A percentile compares a stretch with the other conserved stretches of the same genome.
Evolutionary conservation across 2,888 invertebrate genomes (phyloP).

Genomic region (Drosophila cracens): DNA sequence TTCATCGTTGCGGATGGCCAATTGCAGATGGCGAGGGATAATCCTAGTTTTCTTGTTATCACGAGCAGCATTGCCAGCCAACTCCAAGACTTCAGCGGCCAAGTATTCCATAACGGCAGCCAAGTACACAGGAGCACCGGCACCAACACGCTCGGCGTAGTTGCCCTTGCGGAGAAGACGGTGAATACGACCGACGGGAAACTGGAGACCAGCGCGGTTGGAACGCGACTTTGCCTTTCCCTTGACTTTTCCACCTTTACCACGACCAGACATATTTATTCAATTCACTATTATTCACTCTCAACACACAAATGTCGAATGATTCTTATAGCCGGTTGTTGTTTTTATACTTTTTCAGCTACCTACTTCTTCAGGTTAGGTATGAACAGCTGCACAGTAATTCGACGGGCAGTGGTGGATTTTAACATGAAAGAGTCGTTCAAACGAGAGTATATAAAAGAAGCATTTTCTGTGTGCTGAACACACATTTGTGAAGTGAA

Average conservation of each 20-base stretch:
- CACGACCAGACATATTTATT: slow-evolving; percentile 84
- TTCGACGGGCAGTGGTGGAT: not conserved
- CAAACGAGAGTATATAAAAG: slow-evolving; percentile 27
- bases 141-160: slow-evolving; percentile 87
- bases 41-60: slow-evolving; percentile 91
- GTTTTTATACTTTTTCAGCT: slow-evolving; percentile 20
- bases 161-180: slow-evolving; percentile 87
- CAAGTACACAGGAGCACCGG: slow-evolving; percentile 86
- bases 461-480: not conserved
- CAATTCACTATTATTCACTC: slow-evolving; percentile 15
- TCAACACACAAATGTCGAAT: slow-evolving; percentile 13
- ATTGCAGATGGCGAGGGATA: slow-evolving; percentile 92
- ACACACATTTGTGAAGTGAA: slow-evolving; percentile 30
- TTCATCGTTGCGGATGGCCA: slow-evolving; percentile 93
- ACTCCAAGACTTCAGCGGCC: slow-evolving; percentile 89
- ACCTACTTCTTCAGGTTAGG: slow-evolving; percentile 15
- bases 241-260: slow-evolving; percentile 84
- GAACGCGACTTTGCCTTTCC: slow-evolving; percentile 86
- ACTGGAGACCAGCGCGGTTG: slow-evolving; percentile 86
- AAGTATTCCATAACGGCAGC: slow-evolving; percentile 88
- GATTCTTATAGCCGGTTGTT: not conserved
- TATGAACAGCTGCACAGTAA: not conserved
- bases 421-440: slow-evolving; percentile 30
- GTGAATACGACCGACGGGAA: slow-evolving; percentile 88
- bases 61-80: slow-evolving; percentile 88